Conservation (phyloP, 2,888 invertebrate genomes). For the Theretra japonica region DNA sequence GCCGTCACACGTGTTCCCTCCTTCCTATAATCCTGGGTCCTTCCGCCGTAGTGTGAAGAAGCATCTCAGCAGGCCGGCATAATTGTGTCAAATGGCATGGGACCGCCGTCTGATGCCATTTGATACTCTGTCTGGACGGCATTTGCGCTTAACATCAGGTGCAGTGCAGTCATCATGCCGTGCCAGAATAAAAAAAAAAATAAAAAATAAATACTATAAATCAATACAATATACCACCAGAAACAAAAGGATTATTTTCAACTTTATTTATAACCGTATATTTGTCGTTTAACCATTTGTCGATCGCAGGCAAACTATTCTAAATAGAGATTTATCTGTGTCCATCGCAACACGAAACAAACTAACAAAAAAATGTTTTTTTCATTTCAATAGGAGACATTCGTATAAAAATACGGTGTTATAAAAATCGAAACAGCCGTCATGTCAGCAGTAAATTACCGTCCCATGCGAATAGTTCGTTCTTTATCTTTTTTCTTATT, state of each 20-base stretch:
- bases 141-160: too few species aligned
- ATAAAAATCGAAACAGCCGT: slow-evolving; percentile 29
- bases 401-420: slow-evolving; percentile 32
- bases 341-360: not conserved
- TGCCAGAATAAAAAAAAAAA: too few species aligned
- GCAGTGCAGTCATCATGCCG: too few species aligned
- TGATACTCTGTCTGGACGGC: too few species aligned
- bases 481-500: slow-evolving; percentile 34
- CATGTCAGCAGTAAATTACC: slow-evolving; percentile 36
- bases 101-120: too few species aligned
- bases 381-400: slow-evolving; percentile 26
- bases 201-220: not conserved
- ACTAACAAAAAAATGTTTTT: slow-evolving; percentile 10
- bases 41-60: too few species aligned
- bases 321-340: slow-evolving; percentile 2
- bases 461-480: slow-evolving; percentile 37
- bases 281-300: not conserved
- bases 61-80: too few species aligned
- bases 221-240: not conserved
- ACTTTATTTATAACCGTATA: not conserved
- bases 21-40: too few species aligned
- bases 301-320: not conserved
- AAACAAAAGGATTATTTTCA: not conserved
- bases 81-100: too few species aligned
- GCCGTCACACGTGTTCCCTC: too few species aligned